A percentile compares a stretch with the other conserved stretches of the same genome.
Evolutionary conservation across 1,140 invertebrate species (phyloP).

Genomic region (Hestina assimilis): DNA sequence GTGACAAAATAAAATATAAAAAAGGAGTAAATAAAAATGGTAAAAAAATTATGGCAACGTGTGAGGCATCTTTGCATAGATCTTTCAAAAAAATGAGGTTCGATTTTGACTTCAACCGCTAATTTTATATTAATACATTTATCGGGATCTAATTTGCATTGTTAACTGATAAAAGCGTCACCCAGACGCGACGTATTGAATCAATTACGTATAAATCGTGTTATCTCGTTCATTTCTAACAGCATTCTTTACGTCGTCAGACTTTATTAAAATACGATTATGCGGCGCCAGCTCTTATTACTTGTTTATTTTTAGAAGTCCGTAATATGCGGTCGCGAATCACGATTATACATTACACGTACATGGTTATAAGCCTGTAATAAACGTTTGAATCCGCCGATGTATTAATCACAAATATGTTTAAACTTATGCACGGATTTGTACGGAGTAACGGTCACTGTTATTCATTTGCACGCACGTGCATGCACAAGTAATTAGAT

Average conservation of each 20-base stretch:
- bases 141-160: no score
- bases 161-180: constrained; percentile 20
- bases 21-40: no score
- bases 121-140: no score
- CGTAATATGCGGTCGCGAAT: constrained; percentile 20
- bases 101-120: no score
- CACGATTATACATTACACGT: constrained; percentile 7
- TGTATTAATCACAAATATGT: constrained; percentile 5
- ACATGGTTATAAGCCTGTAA: constrained; percentile 6
- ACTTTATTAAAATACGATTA: constrained; percentile 53
- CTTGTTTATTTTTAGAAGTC: constrained; percentile 22
- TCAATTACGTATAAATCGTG: constrained; percentile 36
- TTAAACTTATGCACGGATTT: no score
- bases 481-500: no score
- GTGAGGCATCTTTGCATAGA: no score
- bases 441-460: no score
- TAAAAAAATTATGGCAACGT: no score
- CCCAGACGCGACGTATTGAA: constrained; percentile 35
- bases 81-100: no score
- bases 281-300: constrained; percentile 46
- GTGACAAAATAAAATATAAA: no score
- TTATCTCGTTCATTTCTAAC: constrained; percentile 32
- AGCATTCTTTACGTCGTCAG: constrained; percentile 37
- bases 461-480: no score
- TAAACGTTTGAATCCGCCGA: constrained; percentile 7